Evolutionary conservation across 2,888 invertebrate genomes (phyloP).

Genomic region (Hemaris fuciformis): DNA sequence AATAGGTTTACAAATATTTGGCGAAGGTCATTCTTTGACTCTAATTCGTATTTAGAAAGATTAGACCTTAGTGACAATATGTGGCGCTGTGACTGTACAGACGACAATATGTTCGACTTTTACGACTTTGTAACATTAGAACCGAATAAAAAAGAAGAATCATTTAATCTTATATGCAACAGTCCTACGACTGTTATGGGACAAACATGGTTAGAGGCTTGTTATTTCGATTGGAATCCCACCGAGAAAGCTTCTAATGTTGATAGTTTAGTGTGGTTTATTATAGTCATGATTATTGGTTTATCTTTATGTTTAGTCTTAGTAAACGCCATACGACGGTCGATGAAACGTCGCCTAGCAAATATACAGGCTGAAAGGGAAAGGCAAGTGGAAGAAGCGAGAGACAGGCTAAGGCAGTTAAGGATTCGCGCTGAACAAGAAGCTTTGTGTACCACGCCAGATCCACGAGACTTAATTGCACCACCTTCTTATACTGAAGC

Average conservation of each 20-base stretch:
- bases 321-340: slow-evolving; percentile 77
- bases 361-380: slow-evolving; percentile 77
- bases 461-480: slow-evolving; percentile 85
- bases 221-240: slow-evolving; percentile 83
- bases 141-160: slow-evolving; percentile 78
- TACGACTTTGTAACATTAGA: slow-evolving; percentile 82
- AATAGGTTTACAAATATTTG: slow-evolving; percentile 86
- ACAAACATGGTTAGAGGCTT: slow-evolving; percentile 86
- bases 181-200: slow-evolving; percentile 84
- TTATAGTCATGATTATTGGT: slow-evolving; percentile 79
- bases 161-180: slow-evolving; percentile 82
- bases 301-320: slow-evolving; percentile 78
- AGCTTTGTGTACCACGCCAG: slow-evolving; percentile 83
- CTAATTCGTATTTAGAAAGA: slow-evolving; percentile 79
- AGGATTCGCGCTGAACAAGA: slow-evolving; percentile 79
- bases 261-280: slow-evolving; percentile 81
- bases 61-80: slow-evolving; percentile 87
- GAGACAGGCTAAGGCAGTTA: slow-evolving; percentile 78
- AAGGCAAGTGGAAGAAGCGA: slow-evolving; percentile 80
- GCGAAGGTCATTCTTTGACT: slow-evolving; percentile 80
- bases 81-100: slow-evolving; percentile 88
- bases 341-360: slow-evolving; percentile 78
- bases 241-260: slow-evolving; percentile 55
- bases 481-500: slow-evolving; percentile 91
- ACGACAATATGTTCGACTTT: slow-evolving; percentile 81